phyloP scores from a whole-genome alignment of 2,797 vertebrate genomes.

The Xiphorhynchus erythropygius region DNA sequence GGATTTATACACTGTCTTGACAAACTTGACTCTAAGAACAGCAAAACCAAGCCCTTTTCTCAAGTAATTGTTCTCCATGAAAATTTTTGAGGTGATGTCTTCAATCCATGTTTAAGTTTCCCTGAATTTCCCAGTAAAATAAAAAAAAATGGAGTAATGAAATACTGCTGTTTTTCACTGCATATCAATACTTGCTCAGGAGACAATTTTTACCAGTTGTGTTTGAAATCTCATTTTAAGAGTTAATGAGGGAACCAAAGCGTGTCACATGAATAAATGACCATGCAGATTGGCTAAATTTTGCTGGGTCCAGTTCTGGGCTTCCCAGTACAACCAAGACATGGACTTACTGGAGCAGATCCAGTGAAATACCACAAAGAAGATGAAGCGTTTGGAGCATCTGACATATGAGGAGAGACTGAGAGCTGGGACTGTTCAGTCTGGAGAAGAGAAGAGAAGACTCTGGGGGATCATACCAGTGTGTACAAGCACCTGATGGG shows the following conservation, averaged over 20 bases:
- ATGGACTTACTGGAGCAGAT: neutral
- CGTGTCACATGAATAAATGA: neutral
- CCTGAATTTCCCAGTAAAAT: neutral
- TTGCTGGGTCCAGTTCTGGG: neutral
- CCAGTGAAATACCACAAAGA: neutral
- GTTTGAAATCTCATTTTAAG: neutral
- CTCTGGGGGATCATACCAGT: neutral
- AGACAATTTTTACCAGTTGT: neutral
- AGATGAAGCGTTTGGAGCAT: neutral
- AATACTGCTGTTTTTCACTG: neutral
- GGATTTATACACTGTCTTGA: neutral
- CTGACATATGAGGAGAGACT: neutral
- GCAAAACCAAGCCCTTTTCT: neutral
- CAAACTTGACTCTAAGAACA: neutral
- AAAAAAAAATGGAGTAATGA: neutral
- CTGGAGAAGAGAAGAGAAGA: neutral
- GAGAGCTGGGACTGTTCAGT: neutral
- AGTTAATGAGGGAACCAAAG: neutral
- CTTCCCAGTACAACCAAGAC: neutral
- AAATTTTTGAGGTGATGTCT: neutral
- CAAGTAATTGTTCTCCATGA: neutral
- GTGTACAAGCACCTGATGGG: neutral
- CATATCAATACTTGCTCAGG: neutral
- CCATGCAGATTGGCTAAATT: neutral
- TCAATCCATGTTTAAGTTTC: neutral